phyloP scores from a whole-genome alignment of 2,113 vertebrate species.

The Psephotus haematonotus region DNA sequence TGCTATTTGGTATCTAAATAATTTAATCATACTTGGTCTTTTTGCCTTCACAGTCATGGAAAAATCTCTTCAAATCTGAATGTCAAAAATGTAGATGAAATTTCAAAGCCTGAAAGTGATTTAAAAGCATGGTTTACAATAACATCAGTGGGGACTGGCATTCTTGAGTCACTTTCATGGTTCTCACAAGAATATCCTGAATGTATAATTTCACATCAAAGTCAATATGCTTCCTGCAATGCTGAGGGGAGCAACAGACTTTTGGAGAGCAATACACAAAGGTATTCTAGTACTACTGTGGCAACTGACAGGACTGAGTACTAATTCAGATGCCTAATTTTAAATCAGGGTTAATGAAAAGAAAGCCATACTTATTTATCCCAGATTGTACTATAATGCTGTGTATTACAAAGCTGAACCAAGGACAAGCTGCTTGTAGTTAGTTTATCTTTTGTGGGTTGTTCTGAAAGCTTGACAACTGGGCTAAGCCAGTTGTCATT shows the following conservation, averaged over 20 bases:
- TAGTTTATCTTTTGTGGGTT: background rate
- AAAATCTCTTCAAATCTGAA: background rate
- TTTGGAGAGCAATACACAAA: background rate
- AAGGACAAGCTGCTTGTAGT: background rate
- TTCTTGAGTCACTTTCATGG: background rate
- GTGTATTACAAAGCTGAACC: too few relatives aligned
- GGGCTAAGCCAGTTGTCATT: background rate
- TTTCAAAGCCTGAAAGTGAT: background rate
- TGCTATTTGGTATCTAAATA: background rate
- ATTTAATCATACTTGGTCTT: background rate
- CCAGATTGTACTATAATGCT: background rate
- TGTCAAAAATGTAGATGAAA: background rate
- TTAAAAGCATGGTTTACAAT: background rate
- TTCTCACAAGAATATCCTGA: background rate
- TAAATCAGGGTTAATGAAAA: background rate
- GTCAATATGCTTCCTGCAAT: background rate
- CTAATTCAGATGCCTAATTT: background rate
- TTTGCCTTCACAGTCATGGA: background rate
- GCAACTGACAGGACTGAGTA: background rate
- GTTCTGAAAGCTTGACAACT: background rate
- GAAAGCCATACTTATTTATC: background rate
- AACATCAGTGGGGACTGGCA: background rate
- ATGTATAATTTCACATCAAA: background rate
- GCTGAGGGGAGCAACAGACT: background rate
- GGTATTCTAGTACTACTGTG: background rate